phyloP scores from a whole-genome alignment of 2,113 vertebrate genomes.

The Oncorhynchus gorbuscha region DNA sequence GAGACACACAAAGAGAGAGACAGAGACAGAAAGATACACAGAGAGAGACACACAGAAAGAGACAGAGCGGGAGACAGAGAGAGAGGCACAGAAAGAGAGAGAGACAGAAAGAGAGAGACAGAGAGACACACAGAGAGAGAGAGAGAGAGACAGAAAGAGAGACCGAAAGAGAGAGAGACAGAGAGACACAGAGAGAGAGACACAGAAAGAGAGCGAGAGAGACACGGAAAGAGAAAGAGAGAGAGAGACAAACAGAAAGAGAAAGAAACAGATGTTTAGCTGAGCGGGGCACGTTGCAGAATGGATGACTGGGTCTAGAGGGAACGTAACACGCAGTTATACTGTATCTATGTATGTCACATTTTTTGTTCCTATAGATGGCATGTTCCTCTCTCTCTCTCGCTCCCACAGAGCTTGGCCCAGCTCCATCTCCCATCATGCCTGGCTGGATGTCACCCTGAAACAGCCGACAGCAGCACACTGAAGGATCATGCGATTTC shows the following conservation, averaged over 20 bases:
- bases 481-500: not conserved
- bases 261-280: slow-evolving; percentile 31
- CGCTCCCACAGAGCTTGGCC: not conserved
- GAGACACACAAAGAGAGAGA: fast-evolving
- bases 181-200: too few species aligned
- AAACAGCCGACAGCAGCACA: not conserved
- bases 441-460: not conserved
- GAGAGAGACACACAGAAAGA: not conserved
- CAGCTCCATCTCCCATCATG: not conserved
- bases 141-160: too few species aligned
- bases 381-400: not conserved
- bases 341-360: too few species aligned
- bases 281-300: slow-evolving; percentile 27
- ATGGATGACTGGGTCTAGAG: slow-evolving; percentile 18
- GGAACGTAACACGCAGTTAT: not conserved
- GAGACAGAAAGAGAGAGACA: too few species aligned
- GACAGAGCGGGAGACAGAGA: fast-evolving
- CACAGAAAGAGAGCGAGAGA: too few species aligned
- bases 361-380: too few species aligned
- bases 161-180: fast-evolving
- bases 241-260: too few species aligned
- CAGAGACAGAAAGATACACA: too few species aligned
- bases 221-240: too few species aligned
- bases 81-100: too few species aligned
- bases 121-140: too few species aligned